These are phyloP conservation scores for Holothuria scabra DNA, from an alignment of 53 echinoderm and acorn worm species.

Conservation along the genomic window DNA sequence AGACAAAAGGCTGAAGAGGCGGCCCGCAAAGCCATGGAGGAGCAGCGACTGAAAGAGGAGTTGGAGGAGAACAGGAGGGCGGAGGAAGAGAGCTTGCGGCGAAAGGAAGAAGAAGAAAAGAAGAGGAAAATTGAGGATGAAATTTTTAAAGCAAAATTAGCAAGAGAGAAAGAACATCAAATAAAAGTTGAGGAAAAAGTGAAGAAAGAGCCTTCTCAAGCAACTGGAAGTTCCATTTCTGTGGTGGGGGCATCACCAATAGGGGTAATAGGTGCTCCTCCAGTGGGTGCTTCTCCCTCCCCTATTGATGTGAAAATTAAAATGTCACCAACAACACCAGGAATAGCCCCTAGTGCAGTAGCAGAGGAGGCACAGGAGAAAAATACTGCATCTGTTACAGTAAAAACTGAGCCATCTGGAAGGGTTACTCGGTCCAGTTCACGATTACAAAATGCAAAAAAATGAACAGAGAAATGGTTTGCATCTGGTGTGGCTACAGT, in stretches of 20 bases:
- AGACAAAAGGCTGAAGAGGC: conserved; percentile 24
- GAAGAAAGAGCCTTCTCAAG: not conserved
- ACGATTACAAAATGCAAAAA: conserved; percentile 23
- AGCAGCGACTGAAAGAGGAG: conserved; percentile 70
- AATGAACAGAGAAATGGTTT: not conserved
- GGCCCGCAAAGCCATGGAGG: conserved; percentile 45
- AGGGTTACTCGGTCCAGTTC: conserved; percentile 41
- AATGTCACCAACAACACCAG: no score
- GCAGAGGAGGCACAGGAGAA: no score
- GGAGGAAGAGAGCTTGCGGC: conserved; percentile 47
- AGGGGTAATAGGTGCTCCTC: conserved; percentile 9
- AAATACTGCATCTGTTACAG: no score
- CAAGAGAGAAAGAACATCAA: conserved; percentile 20
- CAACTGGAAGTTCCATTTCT: not conserved
- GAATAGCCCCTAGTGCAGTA: no score
- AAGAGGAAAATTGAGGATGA: conserved; percentile 58
- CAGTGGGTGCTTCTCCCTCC: no score
- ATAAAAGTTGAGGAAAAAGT: conserved; percentile 3
- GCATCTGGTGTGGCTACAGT: no score
- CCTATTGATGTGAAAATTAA: no score
- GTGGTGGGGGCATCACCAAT: conserved; percentile 24
- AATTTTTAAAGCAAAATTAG: conserved; percentile 54
- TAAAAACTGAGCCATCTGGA: not conserved
- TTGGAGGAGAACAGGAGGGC: conserved; percentile 34
- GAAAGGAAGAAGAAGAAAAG: conserved; percentile 58